Conservation (phyloP, 1,140 invertebrate species). For the Steinernema feltiae region DNA sequence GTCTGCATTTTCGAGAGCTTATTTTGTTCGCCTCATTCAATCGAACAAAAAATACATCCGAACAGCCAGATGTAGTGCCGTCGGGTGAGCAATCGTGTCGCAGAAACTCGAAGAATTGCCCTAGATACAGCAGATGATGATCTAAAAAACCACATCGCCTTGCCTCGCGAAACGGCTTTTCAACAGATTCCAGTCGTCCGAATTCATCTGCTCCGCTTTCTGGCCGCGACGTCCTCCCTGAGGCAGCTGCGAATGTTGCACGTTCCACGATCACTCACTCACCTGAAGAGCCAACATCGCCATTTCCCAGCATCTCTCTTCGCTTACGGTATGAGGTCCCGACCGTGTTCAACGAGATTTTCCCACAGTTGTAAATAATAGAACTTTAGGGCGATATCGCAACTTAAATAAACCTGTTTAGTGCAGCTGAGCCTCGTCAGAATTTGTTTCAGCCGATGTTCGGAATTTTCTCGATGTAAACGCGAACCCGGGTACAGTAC, state of each 20-base stretch:
- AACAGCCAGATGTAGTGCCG: too few species aligned
- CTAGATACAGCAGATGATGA: too few species aligned
- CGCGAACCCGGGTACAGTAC: conserved; percentile 83
- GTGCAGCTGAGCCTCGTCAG: not conserved
- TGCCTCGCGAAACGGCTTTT: too few species aligned
- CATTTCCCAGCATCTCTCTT: conserved; percentile 72
- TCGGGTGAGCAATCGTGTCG: too few species aligned
- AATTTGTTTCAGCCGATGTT: not conserved
- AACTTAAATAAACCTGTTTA: conserved; percentile 58
- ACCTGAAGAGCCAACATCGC: conserved; percentile 71
- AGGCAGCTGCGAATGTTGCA: not conserved
- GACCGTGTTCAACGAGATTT: conserved; percentile 68
- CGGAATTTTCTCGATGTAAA: conserved; percentile 72
- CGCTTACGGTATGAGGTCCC: conserved; percentile 58
- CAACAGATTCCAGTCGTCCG: too few species aligned
- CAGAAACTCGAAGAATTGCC: too few species aligned
- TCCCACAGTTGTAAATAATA: conserved; percentile 87
- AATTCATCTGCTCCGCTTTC: not conserved
- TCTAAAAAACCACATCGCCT: too few species aligned
- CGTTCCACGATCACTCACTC: not conserved
- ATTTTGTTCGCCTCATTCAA: too few species aligned
- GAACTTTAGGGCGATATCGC: conserved; percentile 77
- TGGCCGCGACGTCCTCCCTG: not conserved
- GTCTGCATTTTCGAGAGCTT: too few species aligned
- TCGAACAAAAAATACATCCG: too few species aligned